Evolutionary conservation across 2,113 vertebrate species (phyloP).

Genomic region (Cavia porcellus): DNA sequence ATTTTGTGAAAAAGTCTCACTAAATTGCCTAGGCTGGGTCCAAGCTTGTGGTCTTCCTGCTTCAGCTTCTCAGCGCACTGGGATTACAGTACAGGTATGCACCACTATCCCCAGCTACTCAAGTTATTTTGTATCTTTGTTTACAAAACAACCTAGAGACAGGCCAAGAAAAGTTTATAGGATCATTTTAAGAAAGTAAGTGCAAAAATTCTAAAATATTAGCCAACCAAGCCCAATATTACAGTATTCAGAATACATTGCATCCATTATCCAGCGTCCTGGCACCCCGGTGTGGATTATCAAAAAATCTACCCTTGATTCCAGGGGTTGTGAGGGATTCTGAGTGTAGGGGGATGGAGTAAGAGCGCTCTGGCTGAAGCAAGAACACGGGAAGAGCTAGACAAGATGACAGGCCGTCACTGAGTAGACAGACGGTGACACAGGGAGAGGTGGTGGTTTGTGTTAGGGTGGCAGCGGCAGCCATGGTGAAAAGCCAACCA

Average conservation of each 20-base stretch:
- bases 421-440: background rate
- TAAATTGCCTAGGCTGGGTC: background rate
- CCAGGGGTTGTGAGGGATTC: background rate
- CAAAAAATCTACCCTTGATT: background rate
- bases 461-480: background rate
- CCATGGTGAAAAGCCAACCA: background rate
- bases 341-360: background rate
- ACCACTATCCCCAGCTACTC: background rate
- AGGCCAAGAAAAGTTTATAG: slow-evolving; percentile 19
- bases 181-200: slow-evolving; percentile 45
- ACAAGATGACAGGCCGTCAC: background rate
- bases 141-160: slow-evolving; percentile 44
- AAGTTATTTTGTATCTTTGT: slow-evolving; percentile 53
- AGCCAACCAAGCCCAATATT: slow-evolving; percentile 25
- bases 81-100: background rate
- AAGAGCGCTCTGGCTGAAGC: background rate
- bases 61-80: background rate
- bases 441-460: background rate
- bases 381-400: background rate
- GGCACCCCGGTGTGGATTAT: background rate
- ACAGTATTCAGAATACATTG: slow-evolving; percentile 8
- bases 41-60: background rate
- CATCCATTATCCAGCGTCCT: background rate
- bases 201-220: slow-evolving; percentile 56
- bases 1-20: background rate